Base-by-base conservation (phyloP, 2,113 vertebrate species). In the Sphyrna mokarran region DNA sequence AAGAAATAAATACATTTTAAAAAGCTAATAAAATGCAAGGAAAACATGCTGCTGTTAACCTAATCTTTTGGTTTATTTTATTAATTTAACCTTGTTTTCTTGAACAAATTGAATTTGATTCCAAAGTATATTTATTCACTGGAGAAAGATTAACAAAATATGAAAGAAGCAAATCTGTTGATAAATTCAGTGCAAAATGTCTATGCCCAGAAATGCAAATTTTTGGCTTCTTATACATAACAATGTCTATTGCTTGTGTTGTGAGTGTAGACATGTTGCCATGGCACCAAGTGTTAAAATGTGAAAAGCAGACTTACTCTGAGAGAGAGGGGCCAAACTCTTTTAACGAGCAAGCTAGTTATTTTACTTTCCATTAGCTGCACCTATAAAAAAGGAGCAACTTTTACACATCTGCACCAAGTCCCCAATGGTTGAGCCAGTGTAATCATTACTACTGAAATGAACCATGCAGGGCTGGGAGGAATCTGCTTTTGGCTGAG, bases 261-360 rank as follows among this genome's bases (percentile, higher is more conserved):
- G 54, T n/a, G 54, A 89, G 86, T 58, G 29, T 29, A 89, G 26
- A 29, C 8, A 29, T 29, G 54, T 90, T 90, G 87, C 54, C 87
- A 90, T 61, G 26, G 87, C 87, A 61, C 1, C 26, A 61, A 61
- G 87, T 90, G 26, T 61, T 90, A 61, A 90, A 61, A 90, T 90
- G 87, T 90, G 89, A 63, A 93, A 93, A 93, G 61, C 89, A 93
- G 89, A 93, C 68, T 93, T 93, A 66, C 61, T 66, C 58, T 93
- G 89, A 66, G 61, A n/a, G 37, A 8, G 18, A 37, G 61, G 18
- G n/a, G 89, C 89, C 61, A 93, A 66, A 66, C 14, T 2, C 7
- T 66, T 63, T 91, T 93, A 66, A 93, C n/a, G 16, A 93, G 61
- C 61, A 93, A 33, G 89, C 89, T 61, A 61, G 58, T 63, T 93